Evolutionary conservation across 2,797 vertebrate species (phyloP).

Genomic region (Trichosurus vulpecula): DNA sequence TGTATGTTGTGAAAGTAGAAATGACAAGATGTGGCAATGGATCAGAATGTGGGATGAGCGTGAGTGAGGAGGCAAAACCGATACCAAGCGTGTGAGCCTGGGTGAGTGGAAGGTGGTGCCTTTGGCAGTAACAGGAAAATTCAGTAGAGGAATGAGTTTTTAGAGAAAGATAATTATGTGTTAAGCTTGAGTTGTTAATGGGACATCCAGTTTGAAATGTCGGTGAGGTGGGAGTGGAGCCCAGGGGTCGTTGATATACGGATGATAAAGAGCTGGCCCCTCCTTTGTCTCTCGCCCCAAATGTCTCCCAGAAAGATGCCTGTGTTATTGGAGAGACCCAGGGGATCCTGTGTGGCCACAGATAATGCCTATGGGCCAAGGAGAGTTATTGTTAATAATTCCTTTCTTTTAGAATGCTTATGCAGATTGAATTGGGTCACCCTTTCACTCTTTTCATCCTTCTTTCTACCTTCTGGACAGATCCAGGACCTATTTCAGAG

Average conservation of each 20-base stretch:
- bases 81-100: background rate
- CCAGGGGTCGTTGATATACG: background rate
- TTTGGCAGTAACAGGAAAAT: background rate
- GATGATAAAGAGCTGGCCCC: background rate
- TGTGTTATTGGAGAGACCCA: background rate
- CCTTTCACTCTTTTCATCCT: background rate
- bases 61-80: background rate
- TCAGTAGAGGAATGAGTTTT: background rate
- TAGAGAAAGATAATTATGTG: background rate
- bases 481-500: constrained; percentile 92
- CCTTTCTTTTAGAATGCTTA: background rate
- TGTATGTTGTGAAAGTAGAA: background rate
- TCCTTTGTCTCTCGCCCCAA: background rate
- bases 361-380: background rate
- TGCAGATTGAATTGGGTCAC: background rate
- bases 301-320: background rate
- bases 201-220: background rate
- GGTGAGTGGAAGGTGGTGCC: background rate
- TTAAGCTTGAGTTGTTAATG: background rate
- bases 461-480: constrained; percentile 78
- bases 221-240: background rate
- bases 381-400: background rate
- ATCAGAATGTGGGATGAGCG: background rate
- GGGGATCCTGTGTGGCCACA: background rate
- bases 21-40: background rate